A percentile compares a stretch with the other conserved stretches of the same genome.
Evolutionary conservation across 2,888 invertebrate genomes (phyloP).

Genomic region (Aleiodes testaceus): DNA sequence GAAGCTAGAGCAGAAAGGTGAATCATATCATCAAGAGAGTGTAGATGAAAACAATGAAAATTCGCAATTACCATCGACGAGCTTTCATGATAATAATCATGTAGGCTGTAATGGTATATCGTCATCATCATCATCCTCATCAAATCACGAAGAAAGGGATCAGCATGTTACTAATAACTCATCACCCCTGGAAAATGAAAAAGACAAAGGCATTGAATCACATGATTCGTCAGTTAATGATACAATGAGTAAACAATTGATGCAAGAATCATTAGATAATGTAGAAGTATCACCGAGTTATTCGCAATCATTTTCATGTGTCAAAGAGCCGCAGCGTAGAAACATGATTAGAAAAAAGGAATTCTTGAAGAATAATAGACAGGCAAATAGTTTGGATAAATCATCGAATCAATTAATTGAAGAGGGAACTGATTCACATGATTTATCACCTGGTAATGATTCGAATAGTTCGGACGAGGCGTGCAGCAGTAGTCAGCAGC

Average conservation of each 20-base stretch:
- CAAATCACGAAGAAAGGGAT: slow-evolving; percentile 3
- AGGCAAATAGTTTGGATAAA: slow-evolving; percentile 36
- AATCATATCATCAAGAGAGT: not conserved
- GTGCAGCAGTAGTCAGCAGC: slow-evolving; percentile 26
- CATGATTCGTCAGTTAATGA: slow-evolving; percentile 14
- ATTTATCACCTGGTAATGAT: slow-evolving; percentile 26
- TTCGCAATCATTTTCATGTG: slow-evolving; percentile 45
- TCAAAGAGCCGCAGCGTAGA: slow-evolving; percentile 40
- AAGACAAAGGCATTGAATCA: slow-evolving; percentile 21
- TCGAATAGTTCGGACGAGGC: slow-evolving; percentile 35
- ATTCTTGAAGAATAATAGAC: slow-evolving; percentile 50
- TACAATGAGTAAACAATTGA: slow-evolving; percentile 53
- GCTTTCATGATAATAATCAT: slow-evolving; percentile 39
- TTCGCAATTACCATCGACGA: not conserved
- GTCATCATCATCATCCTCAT: not conserved
- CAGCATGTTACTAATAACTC: not conserved
- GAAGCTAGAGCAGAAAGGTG: not conserved
- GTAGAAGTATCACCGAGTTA: slow-evolving; percentile 50
- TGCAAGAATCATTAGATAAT: slow-evolving; percentile 46
- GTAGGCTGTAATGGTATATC: slow-evolving; percentile 1
- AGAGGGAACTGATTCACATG: slow-evolving; percentile 2
- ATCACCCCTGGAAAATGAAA: slow-evolving; percentile 7
- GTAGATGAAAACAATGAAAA: slow-evolving; percentile 35
- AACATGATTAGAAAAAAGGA: slow-evolving; percentile 51
- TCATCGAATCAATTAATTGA: slow-evolving; percentile 20